These are phyloP conservation scores for Bimastos eiseni DNA, from an alignment of 2,888 invertebrate species.

Conservation along the genomic window DNA sequence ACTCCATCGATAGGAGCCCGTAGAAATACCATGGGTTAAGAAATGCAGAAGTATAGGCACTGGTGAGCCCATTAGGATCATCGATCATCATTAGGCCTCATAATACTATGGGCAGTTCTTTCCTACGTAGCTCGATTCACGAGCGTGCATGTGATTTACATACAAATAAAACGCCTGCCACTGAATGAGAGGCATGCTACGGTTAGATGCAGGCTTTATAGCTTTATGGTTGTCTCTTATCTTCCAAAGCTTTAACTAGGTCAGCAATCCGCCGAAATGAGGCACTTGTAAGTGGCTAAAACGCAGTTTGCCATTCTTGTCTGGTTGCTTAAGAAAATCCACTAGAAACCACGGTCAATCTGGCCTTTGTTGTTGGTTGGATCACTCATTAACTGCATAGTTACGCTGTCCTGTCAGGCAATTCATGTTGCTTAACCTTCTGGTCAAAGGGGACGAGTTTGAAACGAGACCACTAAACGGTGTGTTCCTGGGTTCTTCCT, in stretches of 20 bases:
- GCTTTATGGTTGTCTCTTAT: too few species aligned
- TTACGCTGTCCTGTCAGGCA: not conserved
- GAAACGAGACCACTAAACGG: not conserved
- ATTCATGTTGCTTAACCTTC: not conserved
- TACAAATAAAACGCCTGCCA: not conserved
- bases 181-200: not conserved
- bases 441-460: not conserved
- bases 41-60: not conserved
- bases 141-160: too few species aligned
- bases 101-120: not conserved
- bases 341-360: not conserved
- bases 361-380: too few species aligned
- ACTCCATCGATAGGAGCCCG: not conserved
- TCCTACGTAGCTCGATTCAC: not conserved
- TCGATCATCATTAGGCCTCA: not conserved
- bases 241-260: not conserved
- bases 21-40: not conserved
- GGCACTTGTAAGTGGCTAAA: not conserved
- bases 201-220: not conserved
- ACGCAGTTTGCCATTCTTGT: not conserved
- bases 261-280: not conserved
- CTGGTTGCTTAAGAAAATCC: not conserved
- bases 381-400: not conserved
- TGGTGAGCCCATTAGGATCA: not conserved
- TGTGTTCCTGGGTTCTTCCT: not conserved